Evolutionary conservation across 2,888 invertebrate species (phyloP), one percentile per base, ranked within the genome.

Genomic region (Protophormia terraenovae): DNA sequence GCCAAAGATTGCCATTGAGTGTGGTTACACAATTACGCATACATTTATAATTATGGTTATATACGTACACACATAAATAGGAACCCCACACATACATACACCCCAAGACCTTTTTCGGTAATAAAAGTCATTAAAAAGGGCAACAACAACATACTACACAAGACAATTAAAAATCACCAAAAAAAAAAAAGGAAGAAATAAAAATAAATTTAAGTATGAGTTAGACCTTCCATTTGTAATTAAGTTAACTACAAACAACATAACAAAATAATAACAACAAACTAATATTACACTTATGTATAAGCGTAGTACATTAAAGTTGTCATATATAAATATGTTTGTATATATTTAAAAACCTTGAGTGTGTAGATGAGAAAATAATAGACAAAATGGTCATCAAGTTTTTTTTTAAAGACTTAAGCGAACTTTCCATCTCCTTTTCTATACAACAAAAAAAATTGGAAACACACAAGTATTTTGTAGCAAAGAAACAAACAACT

Each of bases 1-100:
- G 87, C 87, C 87, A 88, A 88, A 87, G 85, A 89, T 88, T 89
- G 88, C 86, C 84, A 83, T 87, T 87, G 35, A 50, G 50, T 58
- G 86, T 83, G 87, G 86, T 86, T 86, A 84, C n/a, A n/a, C 85
- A 88, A 86, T 87, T 86, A 83, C 83, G 81, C 83, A 86, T 78
- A 86, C 86, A 88, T 87, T 83, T 76, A 86, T 88, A 88, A 87
- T 88, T 88, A 87, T 84, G 83, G 79, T 80, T 19, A 71, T 66
- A 77, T n/a, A 7, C n/a, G 53, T 22, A 55, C 35, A 50, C 8
- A 58, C 22, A 66, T 19, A 19, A n/a, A n/a, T 29, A 16, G n/a
- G 16, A 58, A 32, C 45, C n/a, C n/a, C 47, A 47, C 55, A 41
- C 62, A 22, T 32, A 24, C 16, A 24, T 27, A 29, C 32, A 75